Base-by-base conservation (phyloP, 2,888 invertebrate genomes). In the Tridacna crocea region DNA sequence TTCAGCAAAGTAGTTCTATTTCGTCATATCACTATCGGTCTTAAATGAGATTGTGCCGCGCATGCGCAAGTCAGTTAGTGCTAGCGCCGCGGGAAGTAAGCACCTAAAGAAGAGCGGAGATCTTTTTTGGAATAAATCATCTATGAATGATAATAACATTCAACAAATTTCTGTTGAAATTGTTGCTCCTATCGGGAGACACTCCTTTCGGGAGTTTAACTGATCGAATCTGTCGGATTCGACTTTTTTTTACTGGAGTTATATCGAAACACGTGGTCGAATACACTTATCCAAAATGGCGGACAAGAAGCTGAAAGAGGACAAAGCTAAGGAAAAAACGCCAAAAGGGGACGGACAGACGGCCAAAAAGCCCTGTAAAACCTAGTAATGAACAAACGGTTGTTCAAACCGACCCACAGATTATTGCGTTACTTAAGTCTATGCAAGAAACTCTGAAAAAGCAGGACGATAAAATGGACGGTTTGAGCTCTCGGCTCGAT, bases 41-140 rank as follows among this genome's bases (percentile, higher is more conserved):
- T 58, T 58, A 58, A 58, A 58, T 58, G 58, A 58, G 58, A 58
- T 58, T 15, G 58, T 58, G 58, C 58, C 58, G 58, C 58, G 58
- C 58, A 58, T 15, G 17, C 17, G 58, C 58, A 58, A 58, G 17
- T 58, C 58, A 58, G 58, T 58, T 11, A 58, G 58, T 58, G 58
- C 58, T 58, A 58, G 58, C 58, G 58, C 58, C 58, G 58, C 58
- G 58, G 17, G 58, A 6, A 58, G 58, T 58, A 58, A 58, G 17
- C n/a, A 58, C 17, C 10, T 6, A 11, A 58, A 22, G 22, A 58
- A 22, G 22, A 22, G 10, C n/a, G n/a, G n/a, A n/a, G n/a, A n/a
- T n/a, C n/a, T n/a, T n/a, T n/a, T n/a, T n/a, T n/a, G n/a, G n/a
- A n/a, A n/a, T n/a, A n/a, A n/a, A n/a, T n/a, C n/a, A n/a, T n/a